A percentile compares a stretch with the other conserved stretches of the same genome.
Conservation (phyloP, 2,113 vertebrate species). For the Terrapene triunguis region DNA sequence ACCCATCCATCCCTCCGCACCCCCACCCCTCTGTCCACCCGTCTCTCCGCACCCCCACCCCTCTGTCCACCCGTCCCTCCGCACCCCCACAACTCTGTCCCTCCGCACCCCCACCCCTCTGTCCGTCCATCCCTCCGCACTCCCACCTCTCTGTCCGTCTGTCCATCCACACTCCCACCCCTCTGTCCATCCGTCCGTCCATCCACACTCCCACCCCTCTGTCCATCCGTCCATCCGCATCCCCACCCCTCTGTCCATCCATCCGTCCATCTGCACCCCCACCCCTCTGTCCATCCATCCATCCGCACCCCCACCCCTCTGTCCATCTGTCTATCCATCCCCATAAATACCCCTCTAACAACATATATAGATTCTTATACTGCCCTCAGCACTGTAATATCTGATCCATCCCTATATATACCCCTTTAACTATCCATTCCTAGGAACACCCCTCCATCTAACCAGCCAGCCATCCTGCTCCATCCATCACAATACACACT, state of each 20-base stretch:
- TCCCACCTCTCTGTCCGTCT: background rate
- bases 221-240: background rate
- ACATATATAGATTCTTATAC: background rate
- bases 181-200: rapidly evolving
- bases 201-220: background rate
- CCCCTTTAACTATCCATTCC: background rate
- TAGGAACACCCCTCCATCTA: background rate
- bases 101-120: no score
- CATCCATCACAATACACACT: background rate
- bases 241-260: no score
- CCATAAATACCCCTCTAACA: background rate
- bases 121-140: no score
- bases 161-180: background rate
- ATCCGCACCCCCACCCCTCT: no score
- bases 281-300: no score
- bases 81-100: no score
- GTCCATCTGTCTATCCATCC: background rate
- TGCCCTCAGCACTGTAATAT: background rate
- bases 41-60: no score
- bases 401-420: background rate
- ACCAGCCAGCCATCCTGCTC: background rate
- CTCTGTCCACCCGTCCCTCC: background rate
- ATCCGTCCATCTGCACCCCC: no score
- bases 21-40: rapidly evolving
- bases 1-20: rapidly evolving